A percentile compares a stretch with the other conserved stretches of the same genome.
phyloP scores from a whole-genome alignment of 2,113 vertebrate species.

The Corythoichthys intestinalis region DNA sequence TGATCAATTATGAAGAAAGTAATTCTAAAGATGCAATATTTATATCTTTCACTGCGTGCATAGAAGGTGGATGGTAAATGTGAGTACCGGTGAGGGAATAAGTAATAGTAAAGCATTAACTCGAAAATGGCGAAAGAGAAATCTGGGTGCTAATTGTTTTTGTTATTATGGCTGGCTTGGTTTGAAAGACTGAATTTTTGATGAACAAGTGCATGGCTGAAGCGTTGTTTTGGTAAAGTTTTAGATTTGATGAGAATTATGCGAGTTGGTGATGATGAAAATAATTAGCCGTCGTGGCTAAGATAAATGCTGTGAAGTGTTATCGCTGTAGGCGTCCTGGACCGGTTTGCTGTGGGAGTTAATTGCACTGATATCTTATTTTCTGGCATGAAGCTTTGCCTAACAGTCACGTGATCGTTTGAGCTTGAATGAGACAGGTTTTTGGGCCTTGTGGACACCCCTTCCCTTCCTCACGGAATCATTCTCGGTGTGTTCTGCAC shows the following conservation, averaged over 20 bases:
- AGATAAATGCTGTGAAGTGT: slow-evolving; percentile 20
- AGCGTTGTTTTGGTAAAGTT: slow-evolving; percentile 34
- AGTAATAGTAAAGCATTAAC: slow-evolving; percentile 8
- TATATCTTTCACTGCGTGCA: slow-evolving; percentile 55
- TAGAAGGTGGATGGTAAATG: slow-evolving; percentile 58
- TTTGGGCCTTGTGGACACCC: slow-evolving; percentile 26
- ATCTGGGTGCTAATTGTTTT: slow-evolving; percentile 53
- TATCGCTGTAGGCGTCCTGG: slow-evolving; percentile 26
- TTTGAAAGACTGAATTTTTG: slow-evolving; percentile 34
- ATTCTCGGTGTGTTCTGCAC: slow-evolving; percentile 29
- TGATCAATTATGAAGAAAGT: slow-evolving; percentile 30
- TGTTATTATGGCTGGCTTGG: slow-evolving; percentile 56
- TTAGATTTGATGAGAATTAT: slow-evolving; percentile 14
- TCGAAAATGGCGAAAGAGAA: slow-evolving; percentile 53
- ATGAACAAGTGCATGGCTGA: slow-evolving; percentile 47
- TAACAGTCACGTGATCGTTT: slow-evolving; percentile 29
- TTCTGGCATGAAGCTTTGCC: slow-evolving; percentile 44
- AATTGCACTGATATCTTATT: slow-evolving; percentile 33
- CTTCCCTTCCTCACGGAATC: slow-evolving; percentile 32
- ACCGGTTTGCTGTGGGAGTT: slow-evolving; percentile 27
- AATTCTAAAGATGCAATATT: slow-evolving; percentile 48
- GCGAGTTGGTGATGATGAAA: slow-evolving; percentile 8
- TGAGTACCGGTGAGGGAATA: slow-evolving; percentile 49
- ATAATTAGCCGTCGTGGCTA: slow-evolving; percentile 13
- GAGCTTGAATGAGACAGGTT: slow-evolving; percentile 23